Evolutionary conservation across 2,888 invertebrate species (phyloP).

Genomic region (Campopleginae sp.): DNA sequence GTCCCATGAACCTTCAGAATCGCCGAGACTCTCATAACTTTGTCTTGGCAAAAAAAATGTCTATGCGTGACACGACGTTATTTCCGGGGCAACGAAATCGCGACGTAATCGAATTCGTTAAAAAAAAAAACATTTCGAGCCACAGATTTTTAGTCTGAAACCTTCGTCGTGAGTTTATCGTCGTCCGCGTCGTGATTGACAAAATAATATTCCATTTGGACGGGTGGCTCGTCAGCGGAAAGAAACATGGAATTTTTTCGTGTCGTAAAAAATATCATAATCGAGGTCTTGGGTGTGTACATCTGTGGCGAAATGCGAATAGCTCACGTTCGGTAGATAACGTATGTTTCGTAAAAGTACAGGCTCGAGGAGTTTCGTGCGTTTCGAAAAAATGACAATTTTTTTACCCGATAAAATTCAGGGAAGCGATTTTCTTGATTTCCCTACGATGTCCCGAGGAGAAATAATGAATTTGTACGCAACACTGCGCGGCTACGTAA

Average conservation of each 20-base stretch:
- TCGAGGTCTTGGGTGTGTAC: not conserved
- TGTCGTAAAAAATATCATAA: not conserved
- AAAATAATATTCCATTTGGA: not conserved
- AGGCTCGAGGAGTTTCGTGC: not conserved
- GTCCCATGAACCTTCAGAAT: not conserved
- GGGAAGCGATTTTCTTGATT: not conserved
- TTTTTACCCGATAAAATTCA: not conserved
- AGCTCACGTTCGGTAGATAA: constrained; percentile 6
- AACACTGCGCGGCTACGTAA: too few species aligned
- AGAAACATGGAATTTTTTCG: not conserved
- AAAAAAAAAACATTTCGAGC: not conserved
- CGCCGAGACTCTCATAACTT: not conserved
- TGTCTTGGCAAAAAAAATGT: not conserved
- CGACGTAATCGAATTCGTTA: not conserved
- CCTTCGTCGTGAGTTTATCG: not conserved
- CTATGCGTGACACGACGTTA: not conserved
- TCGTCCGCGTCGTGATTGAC: not conserved
- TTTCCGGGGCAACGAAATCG: not conserved
- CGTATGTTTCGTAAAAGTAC: constrained; percentile 4
- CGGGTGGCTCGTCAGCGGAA: not conserved
- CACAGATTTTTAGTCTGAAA: not conserved
- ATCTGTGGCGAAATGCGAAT: not conserved
- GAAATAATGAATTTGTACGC: not conserved
- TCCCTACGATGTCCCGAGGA: not conserved
- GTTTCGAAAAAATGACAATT: not conserved